These are phyloP conservation scores for Glaucopsyche alexis DNA, from an alignment of 2,888 invertebrate genomes.

Conservation along the genomic window DNA sequence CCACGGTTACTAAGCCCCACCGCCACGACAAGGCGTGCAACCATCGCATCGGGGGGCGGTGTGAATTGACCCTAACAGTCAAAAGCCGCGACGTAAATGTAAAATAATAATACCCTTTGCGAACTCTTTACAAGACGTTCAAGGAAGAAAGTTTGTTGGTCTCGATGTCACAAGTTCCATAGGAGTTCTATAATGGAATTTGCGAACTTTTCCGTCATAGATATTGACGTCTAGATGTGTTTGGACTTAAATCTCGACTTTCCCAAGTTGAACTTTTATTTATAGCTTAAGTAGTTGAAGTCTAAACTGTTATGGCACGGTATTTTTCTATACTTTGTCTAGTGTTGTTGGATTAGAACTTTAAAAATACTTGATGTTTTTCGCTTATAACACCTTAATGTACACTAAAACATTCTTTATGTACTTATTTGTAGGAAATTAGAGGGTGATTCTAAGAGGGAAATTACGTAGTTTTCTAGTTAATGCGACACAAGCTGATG, in stretches of 20 bases:
- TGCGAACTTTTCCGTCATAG: conserved; percentile 45
- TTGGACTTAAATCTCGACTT: conserved; percentile 9
- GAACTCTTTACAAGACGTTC: conserved; percentile 40
- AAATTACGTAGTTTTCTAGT: no score
- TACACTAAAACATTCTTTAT: no score
- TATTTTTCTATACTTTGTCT: not conserved
- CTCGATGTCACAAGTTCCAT: conserved; percentile 52
- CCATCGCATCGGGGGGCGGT: no score
- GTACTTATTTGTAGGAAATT: not conserved
- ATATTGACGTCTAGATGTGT: conserved; percentile 51
- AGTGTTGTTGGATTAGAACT: not conserved
- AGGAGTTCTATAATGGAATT: conserved; percentile 45
- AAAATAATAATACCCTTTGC: conserved; percentile 35
- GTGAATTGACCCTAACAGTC: no score
- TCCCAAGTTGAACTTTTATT: conserved; percentile 3
- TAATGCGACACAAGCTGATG: no score
- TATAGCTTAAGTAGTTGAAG: conserved; percentile 1
- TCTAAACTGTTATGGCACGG: conserved; percentile 7
- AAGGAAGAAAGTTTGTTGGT: conserved; percentile 42
- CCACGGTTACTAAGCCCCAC: no score
- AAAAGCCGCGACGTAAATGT: conserved; percentile 33
- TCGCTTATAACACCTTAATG: no score
- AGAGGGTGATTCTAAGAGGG: not conserved
- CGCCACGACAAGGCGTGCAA: no score
- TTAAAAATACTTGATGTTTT: not conserved